phyloP scores from a whole-genome alignment of 2,797 vertebrate genomes.

The Rhodeus uyekii region DNA sequence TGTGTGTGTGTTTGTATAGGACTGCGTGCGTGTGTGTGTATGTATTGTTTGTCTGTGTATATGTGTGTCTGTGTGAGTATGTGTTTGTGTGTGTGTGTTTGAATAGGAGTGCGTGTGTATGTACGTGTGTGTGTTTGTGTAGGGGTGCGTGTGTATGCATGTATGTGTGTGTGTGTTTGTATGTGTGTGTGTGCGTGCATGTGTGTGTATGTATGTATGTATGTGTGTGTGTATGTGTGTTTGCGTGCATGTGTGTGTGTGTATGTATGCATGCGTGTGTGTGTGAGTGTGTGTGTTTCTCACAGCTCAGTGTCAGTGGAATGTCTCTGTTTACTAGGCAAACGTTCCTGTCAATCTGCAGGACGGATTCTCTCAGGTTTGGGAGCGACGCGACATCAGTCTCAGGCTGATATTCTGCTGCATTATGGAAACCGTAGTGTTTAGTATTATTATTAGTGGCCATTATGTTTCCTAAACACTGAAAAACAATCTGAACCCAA shows the following conservation, averaged over 20 bases:
- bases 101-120: background rate
- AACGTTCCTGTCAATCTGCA: slow-evolving; percentile 28
- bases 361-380: slow-evolving; percentile 23
- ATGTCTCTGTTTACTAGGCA: slow-evolving; percentile 42
- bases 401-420: background rate
- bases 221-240: background rate
- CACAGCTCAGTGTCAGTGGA: slow-evolving; percentile 36
- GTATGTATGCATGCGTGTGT: background rate
- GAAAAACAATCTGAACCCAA: background rate
- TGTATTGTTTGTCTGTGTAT: background rate
- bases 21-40: background rate
- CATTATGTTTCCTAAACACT: background rate
- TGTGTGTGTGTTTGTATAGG: no score
- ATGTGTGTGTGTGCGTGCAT: background rate
- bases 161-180: background rate
- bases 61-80: background rate
- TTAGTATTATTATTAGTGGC: background rate
- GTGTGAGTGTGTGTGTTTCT: background rate
- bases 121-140: background rate
- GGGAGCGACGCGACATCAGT: slow-evolving; percentile 21
- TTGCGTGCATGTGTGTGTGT: background rate
- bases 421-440: background rate
- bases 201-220: background rate
- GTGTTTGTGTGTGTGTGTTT: background rate
- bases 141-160: background rate